These are phyloP conservation scores for Entelurus aequoreus DNA, from an alignment of 2,113 vertebrate species.

Conservation along the genomic window DNA sequence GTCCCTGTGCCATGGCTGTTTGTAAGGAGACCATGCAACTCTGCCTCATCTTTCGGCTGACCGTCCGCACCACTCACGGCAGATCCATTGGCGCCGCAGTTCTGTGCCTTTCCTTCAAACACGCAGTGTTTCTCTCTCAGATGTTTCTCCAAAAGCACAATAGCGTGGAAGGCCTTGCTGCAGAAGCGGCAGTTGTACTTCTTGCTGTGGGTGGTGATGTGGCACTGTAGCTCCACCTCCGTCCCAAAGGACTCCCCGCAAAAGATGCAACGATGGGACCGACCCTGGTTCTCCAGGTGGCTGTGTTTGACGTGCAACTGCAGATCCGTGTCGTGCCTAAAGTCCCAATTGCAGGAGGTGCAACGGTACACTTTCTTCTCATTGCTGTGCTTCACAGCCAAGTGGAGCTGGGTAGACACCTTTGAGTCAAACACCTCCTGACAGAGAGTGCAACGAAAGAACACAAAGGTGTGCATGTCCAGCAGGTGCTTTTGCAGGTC, in stretches of 20 bases:
- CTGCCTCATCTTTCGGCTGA: slow-evolving; percentile 88
- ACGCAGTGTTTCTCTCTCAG: slow-evolving; percentile 91
- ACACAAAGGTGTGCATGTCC: slow-evolving; percentile 98
- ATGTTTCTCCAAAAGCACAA: slow-evolving; percentile 92
- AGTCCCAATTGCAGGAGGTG: slow-evolving; percentile 98
- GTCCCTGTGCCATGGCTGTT: slow-evolving; percentile 80
- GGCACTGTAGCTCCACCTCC: slow-evolving; percentile 96
- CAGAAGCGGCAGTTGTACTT: slow-evolving; percentile 98
- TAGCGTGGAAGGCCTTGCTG: slow-evolving; percentile 97
- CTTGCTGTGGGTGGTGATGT: slow-evolving; percentile 98
- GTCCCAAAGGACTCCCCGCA: slow-evolving; percentile 97
- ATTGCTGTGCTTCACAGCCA: slow-evolving; percentile 97
- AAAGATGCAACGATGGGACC: slow-evolving; percentile 93
- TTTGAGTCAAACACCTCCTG: slow-evolving; percentile 99
- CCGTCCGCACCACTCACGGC: slow-evolving; percentile 65
- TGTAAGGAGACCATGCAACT: slow-evolving; percentile 84
- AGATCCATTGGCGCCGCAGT: slow-evolving; percentile 87
- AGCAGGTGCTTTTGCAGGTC: slow-evolving; percentile 97
- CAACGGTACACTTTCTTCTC: slow-evolving; percentile 96
- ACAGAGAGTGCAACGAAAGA: slow-evolving; percentile 96
- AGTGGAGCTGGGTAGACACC: slow-evolving; percentile 94
- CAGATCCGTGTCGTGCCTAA: slow-evolving; percentile 91
- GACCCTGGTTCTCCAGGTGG: slow-evolving; percentile 92
- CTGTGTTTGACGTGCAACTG: slow-evolving; percentile 96
- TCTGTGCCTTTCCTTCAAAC: slow-evolving; percentile 88